Percentiles rank a stretch among this genome's conserved stretches.
These are phyloP conservation scores for Agrilus cyanescens DNA, from an alignment of 2,888 invertebrate genomes.

Conservation along the genomic window DNA sequence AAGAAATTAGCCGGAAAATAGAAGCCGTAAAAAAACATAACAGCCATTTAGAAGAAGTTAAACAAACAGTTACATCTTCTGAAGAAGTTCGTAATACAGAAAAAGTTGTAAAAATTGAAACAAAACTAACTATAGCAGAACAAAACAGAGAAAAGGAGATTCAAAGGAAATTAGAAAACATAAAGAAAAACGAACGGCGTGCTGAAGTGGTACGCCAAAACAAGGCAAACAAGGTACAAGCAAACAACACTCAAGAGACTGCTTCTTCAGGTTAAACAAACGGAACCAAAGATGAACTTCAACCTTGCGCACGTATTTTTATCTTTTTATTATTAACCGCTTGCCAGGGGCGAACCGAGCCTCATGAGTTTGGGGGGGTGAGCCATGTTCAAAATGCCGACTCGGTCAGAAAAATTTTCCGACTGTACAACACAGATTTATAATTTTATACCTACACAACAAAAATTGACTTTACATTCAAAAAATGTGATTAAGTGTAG, in stretches of 20 bases:
- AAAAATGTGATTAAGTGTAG: no score
- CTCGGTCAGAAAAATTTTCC: no score
- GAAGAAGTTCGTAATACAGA: constrained; percentile 32
- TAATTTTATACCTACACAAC: no score
- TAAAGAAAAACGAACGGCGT: constrained; percentile 79
- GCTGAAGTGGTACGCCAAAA: constrained; percentile 86
- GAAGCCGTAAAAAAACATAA: constrained; percentile 69
- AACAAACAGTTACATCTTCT: constrained; percentile 35
- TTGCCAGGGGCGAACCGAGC: not conserved
- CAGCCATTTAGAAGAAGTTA: no score
- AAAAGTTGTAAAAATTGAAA: constrained; percentile 42
- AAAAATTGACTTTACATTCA: no score
- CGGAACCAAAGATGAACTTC: not conserved
- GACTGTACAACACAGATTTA: no score
- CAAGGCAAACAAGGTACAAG: constrained; percentile 53
- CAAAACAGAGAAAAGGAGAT: constrained; percentile 76
- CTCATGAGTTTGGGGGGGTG: no score
- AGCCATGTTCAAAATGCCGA: no score
- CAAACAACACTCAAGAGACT: constrained; percentile 37
- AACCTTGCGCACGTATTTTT: no score
- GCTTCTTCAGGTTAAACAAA: constrained; percentile 50
- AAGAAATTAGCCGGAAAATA: constrained; percentile 74
- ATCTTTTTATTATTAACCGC: no score
- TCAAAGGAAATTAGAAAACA: constrained; percentile 73
- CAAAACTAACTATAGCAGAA: constrained; percentile 69